Evolutionary conservation across 2,113 vertebrate species (phyloP).

Genomic region (Rhinichthys klamathensis): DNA sequence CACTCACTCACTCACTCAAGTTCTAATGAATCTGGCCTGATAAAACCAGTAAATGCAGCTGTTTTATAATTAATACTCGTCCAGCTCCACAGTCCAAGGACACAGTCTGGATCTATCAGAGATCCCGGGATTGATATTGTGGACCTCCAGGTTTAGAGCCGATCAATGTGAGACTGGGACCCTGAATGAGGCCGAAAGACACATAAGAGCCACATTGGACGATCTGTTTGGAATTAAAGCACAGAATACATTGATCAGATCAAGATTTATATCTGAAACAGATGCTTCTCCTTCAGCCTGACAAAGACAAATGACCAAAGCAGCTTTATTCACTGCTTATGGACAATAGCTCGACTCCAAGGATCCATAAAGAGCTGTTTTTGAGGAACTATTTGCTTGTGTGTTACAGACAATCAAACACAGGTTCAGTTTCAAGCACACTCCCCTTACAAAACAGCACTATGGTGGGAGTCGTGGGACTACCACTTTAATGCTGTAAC

Average conservation of each 20-base stretch:
- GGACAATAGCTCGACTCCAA: background rate
- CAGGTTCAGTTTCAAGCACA: background rate
- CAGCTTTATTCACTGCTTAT: background rate
- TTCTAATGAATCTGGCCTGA: background rate
- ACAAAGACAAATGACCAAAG: background rate
- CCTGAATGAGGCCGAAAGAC: background rate
- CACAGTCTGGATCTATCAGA: slow-evolving; percentile 11
- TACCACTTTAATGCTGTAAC: background rate
- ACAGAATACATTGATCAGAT: slow-evolving; percentile 23
- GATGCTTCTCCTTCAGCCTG: background rate
- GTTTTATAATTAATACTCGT: background rate
- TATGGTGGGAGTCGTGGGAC: too few relatives aligned
- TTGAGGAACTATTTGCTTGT: background rate
- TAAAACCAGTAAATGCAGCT: background rate
- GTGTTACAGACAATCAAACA: background rate
- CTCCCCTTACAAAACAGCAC: background rate
- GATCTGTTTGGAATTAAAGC: background rate
- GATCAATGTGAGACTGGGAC: slow-evolving; percentile 12
- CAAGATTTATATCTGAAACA: slow-evolving; percentile 24
- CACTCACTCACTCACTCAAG: too few relatives aligned
- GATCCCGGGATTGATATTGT: slow-evolving; percentile 5
- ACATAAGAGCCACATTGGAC: background rate
- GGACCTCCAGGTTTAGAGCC: slow-evolving; percentile 1
- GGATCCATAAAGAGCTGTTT: background rate
- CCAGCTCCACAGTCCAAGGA: background rate